phyloP scores from a whole-genome alignment of 1,140 invertebrate genomes.

The Capitella teleta region DNA sequence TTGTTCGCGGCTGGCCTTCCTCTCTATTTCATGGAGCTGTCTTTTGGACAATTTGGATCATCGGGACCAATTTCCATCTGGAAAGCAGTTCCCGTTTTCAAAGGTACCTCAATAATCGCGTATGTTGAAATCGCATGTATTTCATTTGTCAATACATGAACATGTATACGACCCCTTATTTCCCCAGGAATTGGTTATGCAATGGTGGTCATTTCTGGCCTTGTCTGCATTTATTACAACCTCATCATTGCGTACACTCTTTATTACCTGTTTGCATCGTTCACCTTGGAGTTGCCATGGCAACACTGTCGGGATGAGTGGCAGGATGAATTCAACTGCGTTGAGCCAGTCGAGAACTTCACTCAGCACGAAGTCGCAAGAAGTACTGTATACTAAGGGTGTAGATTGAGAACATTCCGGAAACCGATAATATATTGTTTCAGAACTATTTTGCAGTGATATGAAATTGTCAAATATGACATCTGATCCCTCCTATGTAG shows the following conservation, averaged over 20 bases:
- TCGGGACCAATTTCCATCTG: slow-evolving; percentile 44
- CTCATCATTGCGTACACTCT: slow-evolving; percentile 91
- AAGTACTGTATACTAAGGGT: too few relatives aligned
- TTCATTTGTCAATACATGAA: too few relatives aligned
- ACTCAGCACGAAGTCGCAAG: too few relatives aligned
- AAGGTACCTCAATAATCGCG: too few relatives aligned
- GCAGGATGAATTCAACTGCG: slow-evolving; percentile 5
- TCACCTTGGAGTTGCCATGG: slow-evolving; percentile 64
- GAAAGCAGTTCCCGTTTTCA: slow-evolving; percentile 45
- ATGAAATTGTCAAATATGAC: too few relatives aligned
- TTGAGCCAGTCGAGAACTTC: too few relatives aligned
- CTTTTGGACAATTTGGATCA: slow-evolving; percentile 44
- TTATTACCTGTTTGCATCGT: slow-evolving; percentile 62
- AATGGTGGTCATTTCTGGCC: slow-evolving; percentile 4
- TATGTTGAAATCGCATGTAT: too few relatives aligned
- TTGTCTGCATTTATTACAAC: slow-evolving; percentile 65
- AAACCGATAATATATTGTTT: too few relatives aligned
- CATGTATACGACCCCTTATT: background rate
- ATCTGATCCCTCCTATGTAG: too few relatives aligned
- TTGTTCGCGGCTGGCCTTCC: slow-evolving; percentile 49
- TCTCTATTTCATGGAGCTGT: slow-evolving; percentile 45
- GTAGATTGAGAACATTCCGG: too few relatives aligned
- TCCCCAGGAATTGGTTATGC: slow-evolving; percentile 35
- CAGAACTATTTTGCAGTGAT: too few relatives aligned
- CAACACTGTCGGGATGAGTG: slow-evolving; percentile 10